These are phyloP conservation scores for Smittia sp. DNA, from an alignment of 2,888 invertebrate genomes.

Conservation along the genomic window DNA sequence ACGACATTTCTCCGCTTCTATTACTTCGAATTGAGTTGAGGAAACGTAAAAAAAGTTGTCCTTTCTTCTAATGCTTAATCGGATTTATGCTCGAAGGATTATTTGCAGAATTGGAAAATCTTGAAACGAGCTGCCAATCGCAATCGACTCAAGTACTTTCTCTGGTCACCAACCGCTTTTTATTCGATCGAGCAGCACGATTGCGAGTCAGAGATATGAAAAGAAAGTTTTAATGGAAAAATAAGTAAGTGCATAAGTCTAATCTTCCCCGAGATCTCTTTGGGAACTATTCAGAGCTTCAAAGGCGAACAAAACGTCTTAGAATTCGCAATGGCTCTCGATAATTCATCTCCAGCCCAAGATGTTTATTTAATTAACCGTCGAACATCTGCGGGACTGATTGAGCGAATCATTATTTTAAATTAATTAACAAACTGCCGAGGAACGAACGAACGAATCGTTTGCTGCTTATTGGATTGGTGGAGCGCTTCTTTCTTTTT, in stretches of 20 bases:
- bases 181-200: neutral
- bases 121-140: constrained; percentile 7
- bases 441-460: neutral
- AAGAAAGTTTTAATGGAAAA: constrained; percentile 16
- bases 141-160: constrained; percentile 9
- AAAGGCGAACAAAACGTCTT: too few relatives aligned
- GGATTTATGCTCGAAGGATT: constrained; percentile 37
- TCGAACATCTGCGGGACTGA: neutral
- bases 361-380: constrained; percentile 23
- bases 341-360: neutral
- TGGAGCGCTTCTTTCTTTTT: neutral
- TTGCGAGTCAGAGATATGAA: neutral
- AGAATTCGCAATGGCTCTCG: too few relatives aligned
- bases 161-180: constrained; percentile 20
- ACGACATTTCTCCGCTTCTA: neutral
- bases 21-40: neutral
- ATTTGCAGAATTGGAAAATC: constrained; percentile 3
- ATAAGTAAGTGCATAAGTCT: constrained; percentile 11
- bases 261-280: neutral
- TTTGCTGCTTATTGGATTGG: constrained; percentile 3
- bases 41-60: constrained; percentile 20
- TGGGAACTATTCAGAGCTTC: neutral
- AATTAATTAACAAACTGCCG: constrained; percentile 27
- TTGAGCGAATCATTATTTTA: constrained; percentile 41
- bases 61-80: constrained; percentile 34